phyloP scores from a whole-genome alignment of 1,140 invertebrate species.

The Bombus haemorrhoidalis region DNA sequence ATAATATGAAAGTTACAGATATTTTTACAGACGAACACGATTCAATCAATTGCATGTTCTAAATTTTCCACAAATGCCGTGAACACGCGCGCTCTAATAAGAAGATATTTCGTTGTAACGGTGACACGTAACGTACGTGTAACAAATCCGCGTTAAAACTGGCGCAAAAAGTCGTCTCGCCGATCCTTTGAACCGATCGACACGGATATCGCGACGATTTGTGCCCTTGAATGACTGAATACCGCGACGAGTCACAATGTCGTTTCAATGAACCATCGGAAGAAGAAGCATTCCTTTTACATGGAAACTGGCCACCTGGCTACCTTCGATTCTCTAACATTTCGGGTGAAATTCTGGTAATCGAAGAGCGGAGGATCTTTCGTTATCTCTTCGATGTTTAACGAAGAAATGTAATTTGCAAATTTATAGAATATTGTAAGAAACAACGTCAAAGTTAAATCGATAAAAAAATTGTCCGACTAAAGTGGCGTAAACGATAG shows the following conservation, averaged over 20 bases:
- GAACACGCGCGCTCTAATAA: too few relatives aligned
- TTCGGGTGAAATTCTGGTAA: neutral
- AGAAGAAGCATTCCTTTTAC: slow-evolving; percentile 25
- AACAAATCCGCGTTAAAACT: slow-evolving; percentile 52
- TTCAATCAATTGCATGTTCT: too few relatives aligned
- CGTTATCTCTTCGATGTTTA: too few relatives aligned
- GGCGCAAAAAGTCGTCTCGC: slow-evolving; percentile 47
- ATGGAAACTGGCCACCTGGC: slow-evolving; percentile 42
- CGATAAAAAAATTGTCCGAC: too few relatives aligned
- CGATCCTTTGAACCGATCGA: slow-evolving; percentile 44
- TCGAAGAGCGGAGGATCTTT: too few relatives aligned
- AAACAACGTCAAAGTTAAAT: too few relatives aligned
- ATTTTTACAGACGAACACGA: too few relatives aligned
- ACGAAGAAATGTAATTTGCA: neutral
- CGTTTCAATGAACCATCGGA: slow-evolving; percentile 24
- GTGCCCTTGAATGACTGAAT: slow-evolving; percentile 39
- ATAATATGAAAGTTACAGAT: too few relatives aligned
- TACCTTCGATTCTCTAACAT: slow-evolving; percentile 1
- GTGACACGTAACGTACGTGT: slow-evolving; percentile 18
- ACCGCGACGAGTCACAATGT: neutral
- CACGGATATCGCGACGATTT: slow-evolving; percentile 34
- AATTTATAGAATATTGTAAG: too few relatives aligned
- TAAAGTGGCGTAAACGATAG: too few relatives aligned
- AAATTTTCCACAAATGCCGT: too few relatives aligned
- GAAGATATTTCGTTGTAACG: neutral